These are phyloP conservation scores for Alaudala cheleensis DNA, from an alignment of 2,113 vertebrate genomes.

Conservation along the genomic window DNA sequence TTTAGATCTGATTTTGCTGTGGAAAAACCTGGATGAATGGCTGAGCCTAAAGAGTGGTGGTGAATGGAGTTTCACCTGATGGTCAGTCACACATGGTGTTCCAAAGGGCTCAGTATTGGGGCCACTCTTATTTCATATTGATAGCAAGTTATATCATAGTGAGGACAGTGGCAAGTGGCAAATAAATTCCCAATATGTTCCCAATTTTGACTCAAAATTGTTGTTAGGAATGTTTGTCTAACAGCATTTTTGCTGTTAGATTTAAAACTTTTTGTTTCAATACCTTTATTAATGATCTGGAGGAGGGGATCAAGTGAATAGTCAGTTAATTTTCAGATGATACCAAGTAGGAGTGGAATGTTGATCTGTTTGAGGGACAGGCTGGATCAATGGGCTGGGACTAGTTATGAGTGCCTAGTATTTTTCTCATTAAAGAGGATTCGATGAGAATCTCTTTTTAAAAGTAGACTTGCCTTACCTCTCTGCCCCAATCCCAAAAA, in stretches of 20 bases:
- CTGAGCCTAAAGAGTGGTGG: neutral
- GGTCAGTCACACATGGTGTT: neutral
- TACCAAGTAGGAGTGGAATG: neutral
- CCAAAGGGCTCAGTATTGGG: neutral
- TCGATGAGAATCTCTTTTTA: neutral
- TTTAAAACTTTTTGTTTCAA: neutral
- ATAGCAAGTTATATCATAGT: neutral
- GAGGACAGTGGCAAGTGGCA: too few relatives aligned
- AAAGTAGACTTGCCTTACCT: neutral
- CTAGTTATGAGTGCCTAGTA: neutral
- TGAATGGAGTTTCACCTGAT: neutral
- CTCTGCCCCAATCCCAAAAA: too few relatives aligned
- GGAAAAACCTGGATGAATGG: neutral
- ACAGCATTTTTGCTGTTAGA: too few relatives aligned
- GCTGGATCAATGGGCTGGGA: accelerated
- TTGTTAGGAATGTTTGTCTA: too few relatives aligned
- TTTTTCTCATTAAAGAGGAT: neutral
- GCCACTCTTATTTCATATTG: neutral
- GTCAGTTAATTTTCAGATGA: neutral
- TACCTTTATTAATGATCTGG: neutral
- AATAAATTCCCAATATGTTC: too few relatives aligned
- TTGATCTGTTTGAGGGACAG: neutral
- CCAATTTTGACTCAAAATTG: too few relatives aligned
- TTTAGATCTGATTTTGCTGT: neutral
- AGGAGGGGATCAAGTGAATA: neutral